Evolutionary conservation across 2,113 vertebrate genomes (phyloP).

Genomic region (Opisthocomus hoazin): DNA sequence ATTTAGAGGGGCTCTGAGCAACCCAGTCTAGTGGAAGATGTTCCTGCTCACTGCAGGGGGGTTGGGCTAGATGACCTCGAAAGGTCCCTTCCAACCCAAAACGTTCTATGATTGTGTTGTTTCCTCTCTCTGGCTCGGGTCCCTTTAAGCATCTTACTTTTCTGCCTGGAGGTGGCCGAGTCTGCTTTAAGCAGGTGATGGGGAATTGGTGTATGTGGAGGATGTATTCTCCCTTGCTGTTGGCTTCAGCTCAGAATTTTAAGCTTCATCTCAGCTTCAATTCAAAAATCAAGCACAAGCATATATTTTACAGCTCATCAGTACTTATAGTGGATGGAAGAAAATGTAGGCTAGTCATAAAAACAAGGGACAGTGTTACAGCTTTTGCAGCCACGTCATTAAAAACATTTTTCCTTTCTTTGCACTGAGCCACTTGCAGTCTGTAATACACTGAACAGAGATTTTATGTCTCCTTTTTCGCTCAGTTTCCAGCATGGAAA

Average conservation of each 20-base stretch:
- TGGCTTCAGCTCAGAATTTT: background rate
- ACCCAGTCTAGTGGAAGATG: too few relatives aligned
- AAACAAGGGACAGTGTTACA: background rate
- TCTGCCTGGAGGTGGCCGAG: background rate
- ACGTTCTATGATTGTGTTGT: too few relatives aligned
- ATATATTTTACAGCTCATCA: background rate
- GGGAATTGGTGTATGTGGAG: background rate
- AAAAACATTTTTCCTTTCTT: background rate
- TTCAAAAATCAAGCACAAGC: background rate
- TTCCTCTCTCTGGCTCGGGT: background rate
- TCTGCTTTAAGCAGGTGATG: background rate
- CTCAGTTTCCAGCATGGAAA: background rate
- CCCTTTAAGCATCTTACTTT: background rate
- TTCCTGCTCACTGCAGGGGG: too few relatives aligned
- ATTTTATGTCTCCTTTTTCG: background rate
- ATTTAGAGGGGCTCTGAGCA: too few relatives aligned
- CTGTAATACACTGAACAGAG: background rate
- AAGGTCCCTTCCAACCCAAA: too few relatives aligned
- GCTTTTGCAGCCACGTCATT: background rate
- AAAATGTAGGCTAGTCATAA: background rate
- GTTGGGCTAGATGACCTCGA: too few relatives aligned
- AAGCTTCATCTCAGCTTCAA: background rate
- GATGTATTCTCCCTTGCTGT: background rate
- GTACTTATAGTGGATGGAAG: background rate
- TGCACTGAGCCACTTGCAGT: background rate